A percentile compares a stretch with the other conserved stretches of the same genome.
Conservation (phyloP, 2,888 invertebrate species). For the Cerastis leucographa region DNA sequence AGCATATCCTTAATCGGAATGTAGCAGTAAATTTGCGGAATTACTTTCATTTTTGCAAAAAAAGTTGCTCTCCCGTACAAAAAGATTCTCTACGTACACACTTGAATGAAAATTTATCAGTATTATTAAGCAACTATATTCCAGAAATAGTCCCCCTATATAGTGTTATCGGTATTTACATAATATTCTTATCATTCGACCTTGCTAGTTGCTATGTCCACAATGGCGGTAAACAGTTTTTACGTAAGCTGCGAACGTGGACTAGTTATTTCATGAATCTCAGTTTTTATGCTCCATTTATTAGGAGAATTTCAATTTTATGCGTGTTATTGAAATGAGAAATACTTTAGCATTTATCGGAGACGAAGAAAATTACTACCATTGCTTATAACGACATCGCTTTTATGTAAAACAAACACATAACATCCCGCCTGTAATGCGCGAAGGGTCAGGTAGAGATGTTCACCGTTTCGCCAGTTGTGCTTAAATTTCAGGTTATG, state of each 20-base stretch:
- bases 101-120: constrained; percentile 16
- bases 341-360: neutral
- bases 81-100: neutral
- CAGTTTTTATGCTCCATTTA: constrained; percentile 26
- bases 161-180: constrained; percentile 41
- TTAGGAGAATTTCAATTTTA: constrained; percentile 31
- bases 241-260: constrained; percentile 21
- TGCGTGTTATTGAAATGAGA: constrained; percentile 43
- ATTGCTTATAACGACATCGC: no score
- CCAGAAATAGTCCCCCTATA: constrained; percentile 4
- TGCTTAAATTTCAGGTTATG: no score
- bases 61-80: neutral
- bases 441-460: no score
- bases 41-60: neutral
- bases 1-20: neutral
- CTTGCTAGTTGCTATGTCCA: constrained; percentile 43
- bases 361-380: neutral
- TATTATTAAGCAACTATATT: neutral
- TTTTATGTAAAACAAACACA: no score
- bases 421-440: no score
- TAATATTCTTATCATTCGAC: constrained; percentile 46
- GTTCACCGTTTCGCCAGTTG: no score
- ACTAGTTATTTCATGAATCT: constrained; percentile 30
- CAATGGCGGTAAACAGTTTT: constrained; percentile 17
- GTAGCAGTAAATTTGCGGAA: neutral